Base-by-base conservation (phyloP, 2,797 vertebrate species). In the Clarias laeviceps region DNA sequence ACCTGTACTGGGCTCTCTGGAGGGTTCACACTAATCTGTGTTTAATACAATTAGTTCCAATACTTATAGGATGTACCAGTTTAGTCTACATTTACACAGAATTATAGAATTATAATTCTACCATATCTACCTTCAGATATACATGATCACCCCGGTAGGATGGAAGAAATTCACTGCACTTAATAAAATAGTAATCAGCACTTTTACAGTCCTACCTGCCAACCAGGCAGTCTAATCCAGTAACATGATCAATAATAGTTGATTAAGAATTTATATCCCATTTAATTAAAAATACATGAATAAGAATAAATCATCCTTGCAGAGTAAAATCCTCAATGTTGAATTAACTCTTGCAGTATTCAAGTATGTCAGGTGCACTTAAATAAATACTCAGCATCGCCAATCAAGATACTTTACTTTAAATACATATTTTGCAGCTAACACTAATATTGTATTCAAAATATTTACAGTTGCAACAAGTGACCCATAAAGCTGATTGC, bases 221-320 rank as follows among this genome's bases (percentile, higher is more conserved):
- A 64, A 82, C 54, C 83, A 79, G 66, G 17, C 20, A 8, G 24
- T 81, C 57, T 84, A 57, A 61, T 77, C 70, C 54, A 72, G 88
- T 87, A 91, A 89, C 85, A 84, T 45, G 85, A 91, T 88, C 85
- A 89, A 89, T 86, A 90, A 86, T 69, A 84, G 74, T 86, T 78
- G 79, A 91, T 92, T 88, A 92, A 90, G 76, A 70, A 92, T 89
- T 90, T 84, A 89, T 86, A 86, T 80, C 59, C 22, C 74, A 79
- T 83, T 80, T 84, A 66, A 88, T 92, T 82, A 90, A 89, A 87
- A 88, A 90, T 90, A 88, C 85, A 90, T 83, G 32, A 70, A 24
- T 86, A 76, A 83, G 85, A 83, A 89, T 88, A 86, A 89, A 88
- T 88, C 83, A 70, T 62, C 62, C 74, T 56, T 82, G 82, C 40